A percentile compares a stretch with the other conserved stretches of the same genome.
Conservation (phyloP, 2,113 vertebrate genomes). For the Bettongia penicillata region DNA sequence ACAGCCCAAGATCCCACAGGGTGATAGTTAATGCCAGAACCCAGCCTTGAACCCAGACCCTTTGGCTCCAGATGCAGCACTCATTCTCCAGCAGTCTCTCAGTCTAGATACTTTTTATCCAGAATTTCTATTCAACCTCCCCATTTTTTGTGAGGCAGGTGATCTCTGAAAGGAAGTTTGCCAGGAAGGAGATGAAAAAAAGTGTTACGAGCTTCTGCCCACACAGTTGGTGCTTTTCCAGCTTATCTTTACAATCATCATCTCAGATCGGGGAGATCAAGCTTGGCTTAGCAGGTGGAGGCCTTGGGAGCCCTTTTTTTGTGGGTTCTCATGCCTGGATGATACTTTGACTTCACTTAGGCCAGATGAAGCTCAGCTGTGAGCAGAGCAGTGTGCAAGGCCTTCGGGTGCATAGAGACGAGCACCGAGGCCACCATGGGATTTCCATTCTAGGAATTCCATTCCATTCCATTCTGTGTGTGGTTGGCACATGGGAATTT, state of each 20-base stretch:
- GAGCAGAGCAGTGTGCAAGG: background rate
- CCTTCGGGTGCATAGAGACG: background rate
- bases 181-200: background rate
- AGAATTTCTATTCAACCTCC: background rate
- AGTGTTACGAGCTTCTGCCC: background rate
- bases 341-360: background rate
- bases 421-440: background rate
- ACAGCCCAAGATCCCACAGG: background rate
- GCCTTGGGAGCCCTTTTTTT: background rate
- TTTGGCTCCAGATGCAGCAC: background rate
- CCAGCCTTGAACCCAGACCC: background rate
- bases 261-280: background rate
- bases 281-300: background rate
- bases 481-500: background rate
- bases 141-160: background rate
- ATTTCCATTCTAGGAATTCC: background rate
- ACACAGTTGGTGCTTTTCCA: background rate
- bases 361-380: background rate
- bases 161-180: background rate
- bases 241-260: background rate
- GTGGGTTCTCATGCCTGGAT: background rate
- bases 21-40: background rate
- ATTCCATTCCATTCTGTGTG: no score
- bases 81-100: background rate
- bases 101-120: background rate